A percentile compares a stretch with the other conserved stretches of the same genome.
Evolutionary conservation across 2,888 invertebrate species (phyloP).

Genomic region (Dione juno): DNA sequence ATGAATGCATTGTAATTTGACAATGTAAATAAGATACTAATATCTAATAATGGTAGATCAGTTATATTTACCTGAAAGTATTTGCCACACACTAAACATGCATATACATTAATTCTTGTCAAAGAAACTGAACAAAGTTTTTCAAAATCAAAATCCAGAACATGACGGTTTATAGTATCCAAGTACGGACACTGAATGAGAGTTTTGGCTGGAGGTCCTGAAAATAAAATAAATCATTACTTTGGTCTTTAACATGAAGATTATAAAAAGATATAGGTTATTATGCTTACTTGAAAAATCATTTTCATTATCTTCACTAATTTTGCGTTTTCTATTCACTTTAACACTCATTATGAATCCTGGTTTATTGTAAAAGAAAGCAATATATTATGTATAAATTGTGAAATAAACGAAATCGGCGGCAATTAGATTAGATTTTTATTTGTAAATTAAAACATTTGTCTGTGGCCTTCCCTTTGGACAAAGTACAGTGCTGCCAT

Average conservation of each 20-base stretch:
- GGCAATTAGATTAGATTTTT: neutral
- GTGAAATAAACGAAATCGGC: conserved; percentile 4
- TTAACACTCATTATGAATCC: conserved; percentile 55
- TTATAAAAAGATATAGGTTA: conserved; percentile 39
- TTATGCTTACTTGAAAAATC: conserved; percentile 56
- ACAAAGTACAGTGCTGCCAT: neutral
- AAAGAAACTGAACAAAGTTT: conserved; percentile 99
- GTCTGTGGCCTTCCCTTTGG: conserved; percentile 1
- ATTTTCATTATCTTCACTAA: conserved; percentile 59
- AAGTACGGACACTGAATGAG: conserved; percentile 95
- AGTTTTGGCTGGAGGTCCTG: conserved; percentile 61
- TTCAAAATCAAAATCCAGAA: conserved; percentile 99
- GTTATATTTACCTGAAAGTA: conserved; percentile 89
- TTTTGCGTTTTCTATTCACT: conserved; percentile 62
- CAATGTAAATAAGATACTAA: too few species aligned
- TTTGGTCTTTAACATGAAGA: conserved; percentile 42
- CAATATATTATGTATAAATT: neutral
- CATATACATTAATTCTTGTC: conserved; percentile 99
- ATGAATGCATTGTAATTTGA: conserved; percentile 20
- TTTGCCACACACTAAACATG: conserved; percentile 99
- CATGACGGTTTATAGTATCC: conserved; percentile 98
- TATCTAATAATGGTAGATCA: too few species aligned
- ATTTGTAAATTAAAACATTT: conserved; percentile 3
- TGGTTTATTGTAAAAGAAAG: neutral
- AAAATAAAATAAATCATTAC: conserved; percentile 48